Base-by-base conservation (phyloP, 2,888 invertebrate species). In the Diarsia brunnea region DNA sequence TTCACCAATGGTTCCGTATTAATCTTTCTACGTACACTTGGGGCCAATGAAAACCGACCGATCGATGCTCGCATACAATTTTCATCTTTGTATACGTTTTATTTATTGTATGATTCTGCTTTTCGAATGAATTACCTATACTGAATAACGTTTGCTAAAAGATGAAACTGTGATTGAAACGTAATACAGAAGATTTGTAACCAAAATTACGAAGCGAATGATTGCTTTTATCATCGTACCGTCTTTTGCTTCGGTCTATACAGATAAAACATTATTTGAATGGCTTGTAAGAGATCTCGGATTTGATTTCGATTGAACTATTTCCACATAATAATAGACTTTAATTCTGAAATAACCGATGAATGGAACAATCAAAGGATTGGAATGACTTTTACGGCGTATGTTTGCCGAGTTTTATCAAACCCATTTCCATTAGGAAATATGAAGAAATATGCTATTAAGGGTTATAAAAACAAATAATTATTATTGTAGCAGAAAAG, bases 101-200 rank as follows among this genome's bases (percentile, higher is more conserved):
- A 88, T 87, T 77, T 85, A 73, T 85, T 73, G 45, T 72, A 76
- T 69, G 79, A 82, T 79, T 81, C 67, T 51, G 76, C 27, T 71
- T 81, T 75, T 47, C 61, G 65, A 70, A 81, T 79, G 68, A 88
- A 78, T 80, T 72, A 80, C 69, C 60, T 73, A 78, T 72, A 63
- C 75, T 51, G 53, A 69, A 74, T 78, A 69, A 69, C 66, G 47
- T 69, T 82, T 69, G 65, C 72, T 81, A 68, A 60, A 79, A 82
- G 70, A 78, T 85, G 75, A 75, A 79, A 87, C 74, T 70, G 65
- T 78, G 73, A 87, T 87, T 85, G 83, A 84, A 78, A 79, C 45
- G 69, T 75, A 61, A 80, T 75, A 73, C 65, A 24, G 60, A 71
- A 61, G 76, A 84, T 87, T 87, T 79, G 82, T 66, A 79, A 73